phyloP scores from a whole-genome alignment of 2,113 vertebrate species.

The Crotalus tigris region DNA sequence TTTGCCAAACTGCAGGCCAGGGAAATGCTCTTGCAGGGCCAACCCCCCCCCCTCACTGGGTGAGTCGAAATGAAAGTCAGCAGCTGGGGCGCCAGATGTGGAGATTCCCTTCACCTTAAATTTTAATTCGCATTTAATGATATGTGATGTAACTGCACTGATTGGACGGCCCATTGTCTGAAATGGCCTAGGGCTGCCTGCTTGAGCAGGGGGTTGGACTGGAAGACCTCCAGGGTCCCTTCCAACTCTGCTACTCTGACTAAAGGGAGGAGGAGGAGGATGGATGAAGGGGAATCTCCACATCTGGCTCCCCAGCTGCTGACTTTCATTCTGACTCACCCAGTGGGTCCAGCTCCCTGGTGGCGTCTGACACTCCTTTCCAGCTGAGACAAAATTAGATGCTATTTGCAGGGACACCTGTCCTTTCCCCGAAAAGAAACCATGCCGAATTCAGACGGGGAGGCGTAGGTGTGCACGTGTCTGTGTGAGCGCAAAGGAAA shows the following conservation, averaged over 20 bases:
- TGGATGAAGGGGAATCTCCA: neutral
- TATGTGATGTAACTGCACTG: neutral
- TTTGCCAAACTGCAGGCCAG: no score
- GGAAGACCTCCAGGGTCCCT: neutral
- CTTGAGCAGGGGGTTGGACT: neutral
- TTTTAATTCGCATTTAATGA: neutral
- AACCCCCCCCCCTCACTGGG: no score
- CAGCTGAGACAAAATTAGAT: neutral
- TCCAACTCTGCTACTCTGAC: no score
- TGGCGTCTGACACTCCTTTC: neutral
- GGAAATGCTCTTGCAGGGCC: no score
- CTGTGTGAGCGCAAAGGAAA: accelerated
- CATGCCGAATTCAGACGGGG: neutral
- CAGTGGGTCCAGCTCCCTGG: neutral
- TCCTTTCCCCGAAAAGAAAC: neutral
- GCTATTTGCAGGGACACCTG: neutral
- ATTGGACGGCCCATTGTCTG: neutral
- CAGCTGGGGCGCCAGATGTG: no score
- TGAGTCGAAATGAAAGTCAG: no score
- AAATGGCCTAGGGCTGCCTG: neutral
- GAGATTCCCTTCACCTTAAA: neutral
- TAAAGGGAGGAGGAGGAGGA: neutral
- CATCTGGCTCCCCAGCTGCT: neutral
- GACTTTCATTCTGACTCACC: neutral
- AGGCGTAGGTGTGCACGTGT: neutral